These are phyloP conservation scores for Boloria euphrosyne DNA, from an alignment of 2,888 invertebrate genomes.

Conservation along the genomic window DNA sequence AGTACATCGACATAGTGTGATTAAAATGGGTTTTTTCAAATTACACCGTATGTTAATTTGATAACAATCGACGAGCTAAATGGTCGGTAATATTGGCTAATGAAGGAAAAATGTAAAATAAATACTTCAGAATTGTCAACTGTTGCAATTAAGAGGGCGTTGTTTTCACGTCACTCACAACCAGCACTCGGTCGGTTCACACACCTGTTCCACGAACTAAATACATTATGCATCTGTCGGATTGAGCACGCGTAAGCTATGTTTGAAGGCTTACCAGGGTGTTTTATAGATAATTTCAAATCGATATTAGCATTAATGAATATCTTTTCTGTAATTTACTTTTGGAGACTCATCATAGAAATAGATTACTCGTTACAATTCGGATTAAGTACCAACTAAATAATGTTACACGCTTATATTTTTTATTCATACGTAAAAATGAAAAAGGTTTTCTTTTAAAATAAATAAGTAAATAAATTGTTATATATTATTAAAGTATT, in stretches of 20 bases:
- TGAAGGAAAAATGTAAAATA: conserved; percentile 29
- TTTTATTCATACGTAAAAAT: too few relatives aligned
- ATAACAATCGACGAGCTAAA: conserved; percentile 3
- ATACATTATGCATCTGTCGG: conserved; percentile 46
- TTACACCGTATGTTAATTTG: neutral
- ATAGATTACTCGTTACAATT: too few relatives aligned
- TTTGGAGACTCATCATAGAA: too few relatives aligned
- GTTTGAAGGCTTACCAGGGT: conserved; percentile 14
- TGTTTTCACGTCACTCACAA: conserved; percentile 54
- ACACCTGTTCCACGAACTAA: conserved; percentile 54
- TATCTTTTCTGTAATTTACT: too few relatives aligned
- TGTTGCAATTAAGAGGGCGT: conserved; percentile 51
- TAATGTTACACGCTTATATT: too few relatives aligned
- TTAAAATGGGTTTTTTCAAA: neutral
- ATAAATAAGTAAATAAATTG: too few relatives aligned
- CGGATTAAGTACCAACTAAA: too few relatives aligned
- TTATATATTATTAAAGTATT: neutral
- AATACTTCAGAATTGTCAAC: conserved; percentile 45
- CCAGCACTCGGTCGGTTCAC: conserved; percentile 57
- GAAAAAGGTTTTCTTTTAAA: too few relatives aligned
- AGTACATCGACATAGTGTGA: too few relatives aligned
- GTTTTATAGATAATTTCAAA: conserved; percentile 1
- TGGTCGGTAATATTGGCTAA: conserved; percentile 1
- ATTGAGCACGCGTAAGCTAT: conserved; percentile 3
- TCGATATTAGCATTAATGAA: too few relatives aligned